Conservation (phyloP, 1,140 invertebrate species). For the Magallana ariakensis region DNA sequence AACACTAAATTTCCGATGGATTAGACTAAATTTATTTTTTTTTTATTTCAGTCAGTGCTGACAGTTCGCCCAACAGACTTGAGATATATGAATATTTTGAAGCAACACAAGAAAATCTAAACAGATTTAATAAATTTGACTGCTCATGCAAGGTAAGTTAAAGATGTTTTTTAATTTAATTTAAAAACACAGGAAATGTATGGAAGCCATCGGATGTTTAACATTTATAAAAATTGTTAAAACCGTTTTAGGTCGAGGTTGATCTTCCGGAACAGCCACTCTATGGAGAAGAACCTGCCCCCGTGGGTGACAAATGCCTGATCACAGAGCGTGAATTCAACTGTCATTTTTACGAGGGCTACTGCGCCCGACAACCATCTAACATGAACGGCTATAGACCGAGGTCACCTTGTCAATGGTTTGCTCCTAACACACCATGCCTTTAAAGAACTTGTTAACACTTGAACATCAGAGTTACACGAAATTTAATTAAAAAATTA, state of each 20-base stretch:
- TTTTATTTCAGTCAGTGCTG: neutral
- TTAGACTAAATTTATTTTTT: neutral
- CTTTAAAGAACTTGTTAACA: neutral
- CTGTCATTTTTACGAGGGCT: neutral
- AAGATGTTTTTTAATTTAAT: neutral
- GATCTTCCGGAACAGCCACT: neutral
- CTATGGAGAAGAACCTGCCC: neutral
- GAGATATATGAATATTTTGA: neutral
- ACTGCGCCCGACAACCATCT: neutral
- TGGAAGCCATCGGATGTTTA: neutral
- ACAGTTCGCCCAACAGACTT: neutral
- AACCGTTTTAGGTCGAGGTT: neutral
- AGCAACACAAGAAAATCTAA: neutral
- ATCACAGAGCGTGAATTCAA: neutral
- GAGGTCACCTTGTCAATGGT: neutral
- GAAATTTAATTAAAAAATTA: no score
- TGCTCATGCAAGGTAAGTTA: neutral
- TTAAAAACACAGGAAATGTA: neutral
- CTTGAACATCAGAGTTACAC: no score
- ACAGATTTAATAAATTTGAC: conserved; percentile 1
- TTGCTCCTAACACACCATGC: neutral
- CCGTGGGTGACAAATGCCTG: neutral
- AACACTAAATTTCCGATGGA: no score
- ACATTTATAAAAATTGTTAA: neutral
- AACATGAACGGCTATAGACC: neutral